Percentiles rank a stretch among this genome's conserved stretches.
phyloP scores from a whole-genome alignment of 2,888 invertebrate species.

The Cheilosia variabilis region DNA sequence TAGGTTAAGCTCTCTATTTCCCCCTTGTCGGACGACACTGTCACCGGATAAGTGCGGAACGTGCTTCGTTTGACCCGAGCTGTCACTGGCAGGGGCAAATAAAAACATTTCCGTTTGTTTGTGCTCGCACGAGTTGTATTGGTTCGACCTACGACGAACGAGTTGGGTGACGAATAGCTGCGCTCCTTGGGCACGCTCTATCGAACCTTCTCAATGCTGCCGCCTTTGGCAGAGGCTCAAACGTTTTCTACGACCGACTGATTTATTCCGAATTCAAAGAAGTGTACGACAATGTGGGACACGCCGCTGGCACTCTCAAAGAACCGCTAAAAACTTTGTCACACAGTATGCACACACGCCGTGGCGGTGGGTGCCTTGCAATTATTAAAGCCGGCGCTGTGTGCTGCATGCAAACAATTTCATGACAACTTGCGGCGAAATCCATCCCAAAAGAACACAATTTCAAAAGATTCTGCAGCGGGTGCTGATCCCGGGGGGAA shows the following conservation, averaged over 20 bases:
- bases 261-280: conserved; percentile 10
- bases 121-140: conserved; percentile 7
- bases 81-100: conserved; percentile 13
- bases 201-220: too few relatives aligned
- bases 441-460: conserved; percentile 18
- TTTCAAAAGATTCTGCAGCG: conserved; percentile 27
- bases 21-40: not conserved
- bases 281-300: not conserved
- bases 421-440: conserved; percentile 22
- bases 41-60: conserved; percentile 41
- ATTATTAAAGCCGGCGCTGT: conserved; percentile 9
- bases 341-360: not conserved
- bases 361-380: not conserved
- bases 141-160: conserved; percentile 12
- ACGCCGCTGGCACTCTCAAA: conserved; percentile 8
- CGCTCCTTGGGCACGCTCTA: not conserved
- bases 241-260: not conserved
- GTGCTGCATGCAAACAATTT: conserved; percentile 10
- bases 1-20: conserved; percentile 34
- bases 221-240: not conserved
- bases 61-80: conserved; percentile 17
- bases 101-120: conserved; percentile 37
- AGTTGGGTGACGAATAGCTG: conserved; percentile 23
- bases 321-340: not conserved
- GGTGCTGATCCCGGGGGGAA: conserved; percentile 1